Evolutionary conservation across 2,888 invertebrate species (phyloP), one percentile per base, ranked within the genome.

Genomic region (Pedicia rivosa): DNA sequence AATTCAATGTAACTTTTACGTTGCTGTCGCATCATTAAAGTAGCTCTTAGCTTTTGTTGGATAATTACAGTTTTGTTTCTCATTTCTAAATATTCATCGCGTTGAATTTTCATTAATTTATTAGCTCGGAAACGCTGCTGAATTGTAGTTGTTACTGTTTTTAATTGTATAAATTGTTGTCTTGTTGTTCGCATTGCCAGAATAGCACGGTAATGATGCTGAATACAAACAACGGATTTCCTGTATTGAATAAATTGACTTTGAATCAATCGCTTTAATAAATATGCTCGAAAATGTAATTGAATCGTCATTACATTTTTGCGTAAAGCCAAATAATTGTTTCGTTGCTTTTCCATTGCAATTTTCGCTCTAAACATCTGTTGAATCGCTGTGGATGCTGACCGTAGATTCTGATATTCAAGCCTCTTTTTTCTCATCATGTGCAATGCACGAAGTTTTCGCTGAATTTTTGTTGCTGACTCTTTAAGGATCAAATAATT

Each of bases 31-130:
- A 51, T 51, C 12, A 28, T 4, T 24, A 47, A 30, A n/a, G 52
- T 56, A n/a, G 62, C 60, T 30, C 59, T 50, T 44, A 53, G 58
- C 28, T 51, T 55, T 16, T 33, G 45, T 41, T 59, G 59, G 31
- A 59, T 47, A 6, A 24, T 10, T 3, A 24, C n/a, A 3, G 24
- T 5, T 24, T n/a, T n/a, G 24, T 10, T 25, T 6, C 50, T 52
- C 35, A 57, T 56, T 29, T 49, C 40, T 3, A 38, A 20, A 41
- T 49, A 61, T 7, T n/a, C 10, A 25, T 9, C 17, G 16, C 20
- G 49, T 9, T 42, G 38, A 0, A 30, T 20, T 4, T 44, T 41
- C 57, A 56, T 58, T 5, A 39, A 36, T 4, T 35, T 43, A 10
- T 43, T 47, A 4, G 51, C 52, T 2, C 58, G 55, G 30, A 46